phyloP scores from a whole-genome alignment of 35 echinoderm and acorn worm genomes.

The Diadema setosum region DNA sequence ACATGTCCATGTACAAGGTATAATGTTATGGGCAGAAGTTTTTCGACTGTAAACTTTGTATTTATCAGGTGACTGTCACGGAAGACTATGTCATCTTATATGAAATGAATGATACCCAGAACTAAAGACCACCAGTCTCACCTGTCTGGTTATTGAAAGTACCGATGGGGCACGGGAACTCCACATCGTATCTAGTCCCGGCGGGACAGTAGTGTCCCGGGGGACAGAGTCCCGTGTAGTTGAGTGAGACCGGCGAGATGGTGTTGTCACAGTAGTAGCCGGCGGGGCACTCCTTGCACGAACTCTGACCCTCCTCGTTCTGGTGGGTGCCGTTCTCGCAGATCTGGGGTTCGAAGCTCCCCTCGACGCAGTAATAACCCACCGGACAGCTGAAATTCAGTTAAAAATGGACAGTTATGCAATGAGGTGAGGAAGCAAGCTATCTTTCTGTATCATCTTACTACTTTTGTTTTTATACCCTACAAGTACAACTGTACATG shows the following conservation, averaged over 20 bases:
- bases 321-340: conserved; percentile 98
- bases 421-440: too few species aligned
- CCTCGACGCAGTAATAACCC: conserved; percentile 78
- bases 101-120: too few species aligned
- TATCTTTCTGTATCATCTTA: too few species aligned
- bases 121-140: too few species aligned
- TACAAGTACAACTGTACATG: too few species aligned
- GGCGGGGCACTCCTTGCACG: conserved; percentile 78
- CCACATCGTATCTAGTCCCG: conserved; percentile 61
- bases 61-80: too few species aligned
- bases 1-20: not conserved
- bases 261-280: conserved; percentile 99
- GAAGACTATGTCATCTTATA: too few species aligned
- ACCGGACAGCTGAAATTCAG: conserved; percentile 80
- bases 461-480: too few species aligned
- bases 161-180: conserved; percentile 88
- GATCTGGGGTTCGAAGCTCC: conserved; percentile 76
- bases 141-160: conserved; percentile 88
- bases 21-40: too few species aligned
- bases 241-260: conserved; percentile 71
- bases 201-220: conserved; percentile 81
- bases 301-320: conserved; percentile 77
- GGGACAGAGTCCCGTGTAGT: conserved; percentile 83
- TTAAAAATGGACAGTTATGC: too few species aligned
- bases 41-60: too few species aligned